A percentile compares a stretch with the other conserved stretches of the same genome.
Evolutionary conservation across 2,888 invertebrate genomes (phyloP).

Genomic region (Lasioglossum figueresi): DNA sequence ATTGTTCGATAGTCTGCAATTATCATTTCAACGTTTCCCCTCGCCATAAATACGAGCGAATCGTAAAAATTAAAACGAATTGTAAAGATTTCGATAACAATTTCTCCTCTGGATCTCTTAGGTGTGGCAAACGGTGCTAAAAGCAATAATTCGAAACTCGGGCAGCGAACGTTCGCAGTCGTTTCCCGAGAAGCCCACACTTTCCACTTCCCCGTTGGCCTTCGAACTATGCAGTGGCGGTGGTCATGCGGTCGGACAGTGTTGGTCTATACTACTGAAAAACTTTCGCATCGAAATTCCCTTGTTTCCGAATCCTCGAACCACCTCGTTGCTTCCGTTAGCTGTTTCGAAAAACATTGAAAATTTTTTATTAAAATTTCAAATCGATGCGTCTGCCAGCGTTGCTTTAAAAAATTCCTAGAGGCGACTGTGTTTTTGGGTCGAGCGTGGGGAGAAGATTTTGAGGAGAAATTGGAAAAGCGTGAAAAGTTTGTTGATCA

Average conservation of each 20-base stretch:
- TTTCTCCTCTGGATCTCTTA: neutral
- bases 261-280: conserved; percentile 16
- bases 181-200: neutral
- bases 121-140: neutral
- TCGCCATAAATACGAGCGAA: no score
- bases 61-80: no score
- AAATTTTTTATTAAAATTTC: neutral
- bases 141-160: no score
- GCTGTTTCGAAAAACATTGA: neutral
- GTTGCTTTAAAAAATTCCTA: neutral
- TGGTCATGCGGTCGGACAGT: conserved; percentile 20
- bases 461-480: neutral
- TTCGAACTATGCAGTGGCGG: conserved; percentile 19
- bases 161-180: neutral
- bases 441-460: neutral
- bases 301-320: conserved; percentile 10
- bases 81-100: neutral
- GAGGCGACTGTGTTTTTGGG: neutral
- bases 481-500: conserved; percentile 42
- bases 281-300: conserved; percentile 21
- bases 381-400: neutral
- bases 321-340: neutral
- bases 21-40: no score
- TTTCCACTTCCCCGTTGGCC: conserved; percentile 39
- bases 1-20: no score